Evolutionary conservation across 2,797 vertebrate genomes (phyloP), one percentile per base, ranked within the genome.

Genomic region (Champsocephalus gunnari): DNA sequence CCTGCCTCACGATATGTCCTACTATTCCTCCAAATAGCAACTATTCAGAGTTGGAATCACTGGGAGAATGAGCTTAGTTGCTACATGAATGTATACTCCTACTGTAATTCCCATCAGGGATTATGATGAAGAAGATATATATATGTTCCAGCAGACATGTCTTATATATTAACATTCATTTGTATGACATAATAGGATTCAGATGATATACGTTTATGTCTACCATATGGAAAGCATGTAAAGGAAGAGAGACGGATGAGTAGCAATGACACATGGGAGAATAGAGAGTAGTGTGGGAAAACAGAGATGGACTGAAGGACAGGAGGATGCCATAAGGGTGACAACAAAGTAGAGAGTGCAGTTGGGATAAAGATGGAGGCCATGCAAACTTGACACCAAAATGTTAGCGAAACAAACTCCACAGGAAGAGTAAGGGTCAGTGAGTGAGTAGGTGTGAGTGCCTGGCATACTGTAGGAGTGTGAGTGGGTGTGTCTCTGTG

Each of bases 401-500:
- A 64, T 59, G 48, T 24, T 32, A 82, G 24, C 44, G 43, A 67
- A 57, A 59, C 21, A 3, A 57, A 43, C 21, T 44, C 14, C 12
- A 44, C n/a, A 59, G 67, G 72, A 73, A 74, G 57, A 77, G 56
- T 32, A 9, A 49, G 43, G 64, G 55, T 71, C 50, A 77, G 62
- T 38, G 51, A 72, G 47, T 80, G 48, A 72, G 59, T 68, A 74
- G 48, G 78, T 81, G 70, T 62, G 59, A 82, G 41, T 57, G 68
- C 53, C 62, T 71, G 71, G 41, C 54, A 66, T 10, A 21, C 38
- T 9, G 56, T 17, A 50, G 32, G 66, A 73, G 68, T 61, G 79
- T 74, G 72, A 81, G 71, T 49, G 72, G 77, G 75, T 60, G 71
- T 44, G 66, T 73, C 67, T 73, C 43, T 28, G 34, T 67, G 77